Evolutionary conservation across 1,140 invertebrate genomes (phyloP).

Genomic region (Eumeta japonica): DNA sequence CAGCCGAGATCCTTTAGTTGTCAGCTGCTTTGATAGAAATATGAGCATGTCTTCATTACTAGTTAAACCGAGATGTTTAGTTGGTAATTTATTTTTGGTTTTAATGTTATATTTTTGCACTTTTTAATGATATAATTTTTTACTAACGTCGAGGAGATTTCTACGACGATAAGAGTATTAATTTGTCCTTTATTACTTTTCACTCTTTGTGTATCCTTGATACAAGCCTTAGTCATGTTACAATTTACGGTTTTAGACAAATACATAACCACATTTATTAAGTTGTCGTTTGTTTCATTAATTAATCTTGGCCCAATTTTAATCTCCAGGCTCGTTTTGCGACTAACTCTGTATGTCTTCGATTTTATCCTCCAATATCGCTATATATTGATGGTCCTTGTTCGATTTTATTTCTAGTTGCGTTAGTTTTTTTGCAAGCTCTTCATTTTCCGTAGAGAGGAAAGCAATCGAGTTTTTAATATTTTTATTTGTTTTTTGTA

Average conservation of each 20-base stretch:
- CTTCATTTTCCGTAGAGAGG: slow-evolving; percentile 1
- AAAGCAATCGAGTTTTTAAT: neutral
- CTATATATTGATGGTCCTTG: slow-evolving; percentile 1
- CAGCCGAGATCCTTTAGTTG: too few species aligned
- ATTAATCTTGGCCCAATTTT: slow-evolving; percentile 1
- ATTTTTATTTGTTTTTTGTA: neutral
- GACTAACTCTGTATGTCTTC: neutral
- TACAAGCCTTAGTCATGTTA: neutral
- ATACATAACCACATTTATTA: slow-evolving; percentile 1
- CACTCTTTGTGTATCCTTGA: neutral
- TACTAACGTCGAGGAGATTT: neutral
- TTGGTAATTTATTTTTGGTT: too few species aligned
- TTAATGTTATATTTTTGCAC: too few species aligned
- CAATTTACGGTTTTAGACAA: neutral
- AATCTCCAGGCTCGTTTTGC: neutral
- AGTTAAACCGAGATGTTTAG: too few species aligned
- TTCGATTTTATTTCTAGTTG: neutral
- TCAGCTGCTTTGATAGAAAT: too few species aligned
- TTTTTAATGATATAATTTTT: neutral
- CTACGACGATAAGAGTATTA: neutral
- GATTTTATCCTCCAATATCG: slow-evolving; percentile 1
- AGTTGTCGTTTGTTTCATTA: neutral
- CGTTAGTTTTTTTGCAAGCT: neutral
- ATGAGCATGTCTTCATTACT: too few species aligned
- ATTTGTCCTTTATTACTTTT: neutral